phyloP scores from a whole-genome alignment of 1,140 invertebrate genomes.

The Drosophila bocki region DNA sequence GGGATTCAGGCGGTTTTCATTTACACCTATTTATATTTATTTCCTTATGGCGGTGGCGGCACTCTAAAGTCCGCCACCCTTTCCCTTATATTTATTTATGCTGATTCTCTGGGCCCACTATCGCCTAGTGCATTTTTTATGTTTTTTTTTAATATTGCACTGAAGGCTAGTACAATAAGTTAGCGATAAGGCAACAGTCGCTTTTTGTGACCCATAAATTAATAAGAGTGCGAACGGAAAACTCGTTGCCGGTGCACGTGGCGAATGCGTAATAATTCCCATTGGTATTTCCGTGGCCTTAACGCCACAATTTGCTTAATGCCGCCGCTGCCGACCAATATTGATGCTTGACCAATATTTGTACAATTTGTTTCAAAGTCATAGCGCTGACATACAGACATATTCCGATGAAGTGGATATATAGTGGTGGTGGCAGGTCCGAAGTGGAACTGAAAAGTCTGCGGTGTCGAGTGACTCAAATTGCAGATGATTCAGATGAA shows the following conservation, averaged over 20 bases:
- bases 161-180: conserved; percentile 24
- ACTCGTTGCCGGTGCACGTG: conserved; percentile 48
- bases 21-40: conserved; percentile 79
- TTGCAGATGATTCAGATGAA: conserved; percentile 43
- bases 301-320: conserved; percentile 62
- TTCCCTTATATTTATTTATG: conserved; percentile 63
- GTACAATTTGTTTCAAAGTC: conserved; percentile 64
- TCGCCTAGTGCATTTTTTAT: conserved; percentile 61
- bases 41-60: conserved; percentile 23
- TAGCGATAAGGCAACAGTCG: conserved; percentile 41
- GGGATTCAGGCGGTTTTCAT: conserved; percentile 52
- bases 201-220: conserved; percentile 41
- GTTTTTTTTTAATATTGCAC: conserved; percentile 24
- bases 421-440: background rate
- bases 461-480: conserved; percentile 21
- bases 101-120: conserved; percentile 59
- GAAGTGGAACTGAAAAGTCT: conserved; percentile 14
- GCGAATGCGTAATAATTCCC: conserved; percentile 71
- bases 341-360: conserved; percentile 68
- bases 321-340: conserved; percentile 47
- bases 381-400: conserved; percentile 10
- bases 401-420: background rate
- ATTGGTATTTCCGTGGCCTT: conserved; percentile 52
- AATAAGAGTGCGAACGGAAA: conserved; percentile 30
- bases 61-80: background rate